A percentile compares a stretch with the other conserved stretches of the same genome.
phyloP scores from a whole-genome alignment of 2,888 invertebrate species.

The Drosophila kuntzei region DNA sequence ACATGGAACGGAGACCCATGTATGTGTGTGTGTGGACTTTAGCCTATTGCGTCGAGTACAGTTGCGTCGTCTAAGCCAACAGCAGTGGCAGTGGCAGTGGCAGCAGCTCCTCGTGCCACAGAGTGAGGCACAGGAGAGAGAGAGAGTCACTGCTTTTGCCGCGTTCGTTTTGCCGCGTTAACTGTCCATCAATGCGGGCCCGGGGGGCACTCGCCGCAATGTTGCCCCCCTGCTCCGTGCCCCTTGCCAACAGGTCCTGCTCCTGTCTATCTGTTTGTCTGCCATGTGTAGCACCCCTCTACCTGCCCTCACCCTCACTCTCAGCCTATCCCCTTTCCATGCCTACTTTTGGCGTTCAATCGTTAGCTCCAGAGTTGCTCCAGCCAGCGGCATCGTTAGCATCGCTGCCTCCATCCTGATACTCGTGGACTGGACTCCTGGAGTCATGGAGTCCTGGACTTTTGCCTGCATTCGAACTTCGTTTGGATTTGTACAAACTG shows the following conservation, averaged over 20 bases:
- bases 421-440: conserved; percentile 3
- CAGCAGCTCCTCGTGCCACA: conserved; percentile 34
- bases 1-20: not conserved
- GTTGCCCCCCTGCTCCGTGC: conserved; percentile 24
- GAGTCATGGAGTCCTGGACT: conserved; percentile 30
- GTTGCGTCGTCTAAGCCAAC: conserved; percentile 80
- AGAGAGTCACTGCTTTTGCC: conserved; percentile 58
- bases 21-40: conserved; percentile 38
- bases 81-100: conserved; percentile 39
- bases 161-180: conserved; percentile 82
- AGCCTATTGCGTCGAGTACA: conserved; percentile 62
- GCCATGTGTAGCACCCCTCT: conserved; percentile 64
- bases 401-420: conserved; percentile 14
- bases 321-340: no score
- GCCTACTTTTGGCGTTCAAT: conserved; percentile 11
- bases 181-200: conserved; percentile 80
- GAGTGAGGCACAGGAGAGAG: not conserved
- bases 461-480: conserved; percentile 77
- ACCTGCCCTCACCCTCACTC: no score
- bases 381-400: conserved; percentile 75
- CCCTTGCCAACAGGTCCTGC: conserved; percentile 27
- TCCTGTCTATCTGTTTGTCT: conserved; percentile 66
- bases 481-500: conserved; percentile 62
- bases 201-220: conserved; percentile 32
- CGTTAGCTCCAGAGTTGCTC: conserved; percentile 14